Conservation (phyloP, 2,888 invertebrate species). For the Scaptomyza flava region DNA sequence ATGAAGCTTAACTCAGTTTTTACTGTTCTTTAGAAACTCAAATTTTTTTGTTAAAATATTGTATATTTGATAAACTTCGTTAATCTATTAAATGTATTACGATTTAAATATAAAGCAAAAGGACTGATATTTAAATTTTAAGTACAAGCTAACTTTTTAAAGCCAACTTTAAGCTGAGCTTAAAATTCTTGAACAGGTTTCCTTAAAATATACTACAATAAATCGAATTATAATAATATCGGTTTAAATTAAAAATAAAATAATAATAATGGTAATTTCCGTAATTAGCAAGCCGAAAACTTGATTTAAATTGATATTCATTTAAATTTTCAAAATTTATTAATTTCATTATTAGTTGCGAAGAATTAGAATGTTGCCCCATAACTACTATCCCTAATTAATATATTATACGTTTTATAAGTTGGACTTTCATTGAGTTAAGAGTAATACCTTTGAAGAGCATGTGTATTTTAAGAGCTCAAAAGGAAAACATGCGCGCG, state of each 20-base stretch:
- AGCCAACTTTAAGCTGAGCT: background rate
- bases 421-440: conserved; percentile 17
- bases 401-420: background rate
- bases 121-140: background rate
- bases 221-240: background rate
- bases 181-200: background rate
- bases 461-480: conserved; percentile 12
- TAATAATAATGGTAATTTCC: too few relatives aligned
- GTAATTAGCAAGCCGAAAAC: too few relatives aligned
- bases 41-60: too few relatives aligned
- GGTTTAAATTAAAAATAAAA: too few relatives aligned
- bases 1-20: too few relatives aligned
- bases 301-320: too few relatives aligned
- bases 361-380: background rate
- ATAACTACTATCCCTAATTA: conserved; percentile 3
- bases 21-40: too few relatives aligned
- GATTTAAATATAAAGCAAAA: background rate
- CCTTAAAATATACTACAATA: background rate
- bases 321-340: too few relatives aligned
- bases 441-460: conserved; percentile 44
- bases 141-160: background rate
- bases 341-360: too few relatives aligned
- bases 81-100: too few relatives aligned
- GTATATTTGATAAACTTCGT: too few relatives aligned
- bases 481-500: conserved; percentile 57